phyloP scores from a whole-genome alignment of 2,888 invertebrate genomes.

The Xanthorhoe spadicearia region DNA sequence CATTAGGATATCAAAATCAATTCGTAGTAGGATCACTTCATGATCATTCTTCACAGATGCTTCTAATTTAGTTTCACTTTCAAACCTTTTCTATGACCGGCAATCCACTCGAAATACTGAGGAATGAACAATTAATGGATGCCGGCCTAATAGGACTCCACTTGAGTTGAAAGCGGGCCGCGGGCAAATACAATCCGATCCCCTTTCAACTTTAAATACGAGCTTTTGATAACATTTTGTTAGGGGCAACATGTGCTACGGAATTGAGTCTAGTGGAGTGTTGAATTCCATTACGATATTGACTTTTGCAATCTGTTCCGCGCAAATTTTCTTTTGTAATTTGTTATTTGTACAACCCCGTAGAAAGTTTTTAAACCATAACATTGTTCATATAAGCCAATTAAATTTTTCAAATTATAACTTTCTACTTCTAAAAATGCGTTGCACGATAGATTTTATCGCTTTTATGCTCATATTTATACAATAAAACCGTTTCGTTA shows the following conservation, averaged over 20 bases:
- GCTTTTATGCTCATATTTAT: conserved; percentile 5
- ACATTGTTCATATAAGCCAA: neutral
- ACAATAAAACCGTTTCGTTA: conserved; percentile 28
- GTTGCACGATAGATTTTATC: conserved; percentile 18
- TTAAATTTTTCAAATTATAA: neutral
- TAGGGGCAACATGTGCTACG: conserved; percentile 38
- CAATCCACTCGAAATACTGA: conserved; percentile 57
- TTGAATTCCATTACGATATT: conserved; percentile 11
- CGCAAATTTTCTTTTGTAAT: neutral
- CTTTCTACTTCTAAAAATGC: conserved; percentile 17
- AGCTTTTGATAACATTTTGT: conserved; percentile 39
- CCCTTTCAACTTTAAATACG: conserved; percentile 44
- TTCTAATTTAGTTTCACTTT: conserved; percentile 45
- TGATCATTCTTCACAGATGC: conserved; percentile 32
- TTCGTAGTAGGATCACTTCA: neutral
- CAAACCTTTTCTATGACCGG: conserved; percentile 48
- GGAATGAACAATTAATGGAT: conserved; percentile 64
- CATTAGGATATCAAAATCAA: neutral
- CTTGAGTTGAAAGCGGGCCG: conserved; percentile 65
- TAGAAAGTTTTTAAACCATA: too few relatives aligned
- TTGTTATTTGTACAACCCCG: neutral
- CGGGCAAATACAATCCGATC: conserved; percentile 57
- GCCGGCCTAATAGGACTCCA: conserved; percentile 60
- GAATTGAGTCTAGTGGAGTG: conserved; percentile 30
- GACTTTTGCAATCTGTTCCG: neutral